Evolutionary conservation across 1,140 invertebrate species (phyloP), one percentile per base, ranked within the genome.

Genomic region (Eurosta solidaginis): DNA sequence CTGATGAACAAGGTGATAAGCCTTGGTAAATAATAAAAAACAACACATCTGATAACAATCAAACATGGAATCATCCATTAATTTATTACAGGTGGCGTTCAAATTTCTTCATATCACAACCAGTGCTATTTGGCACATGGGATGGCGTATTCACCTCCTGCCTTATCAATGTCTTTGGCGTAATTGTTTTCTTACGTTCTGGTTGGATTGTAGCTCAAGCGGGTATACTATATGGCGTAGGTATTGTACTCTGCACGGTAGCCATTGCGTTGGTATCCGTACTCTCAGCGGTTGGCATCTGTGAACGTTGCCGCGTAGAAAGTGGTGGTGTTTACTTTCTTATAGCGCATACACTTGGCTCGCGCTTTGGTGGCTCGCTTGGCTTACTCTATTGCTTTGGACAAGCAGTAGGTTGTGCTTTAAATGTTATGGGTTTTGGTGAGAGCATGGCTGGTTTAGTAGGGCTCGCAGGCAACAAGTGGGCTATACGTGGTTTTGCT

Each of bases 121-220:
- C 96, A 59, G 95, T 98, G 63, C 90, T 98, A 25, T 98, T 98
- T 91, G 97, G 97, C 17, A 97, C 96, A 2, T 98, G 97, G 96
- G 97, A 98, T 90, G 97, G 97, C 80, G 97, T 99, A 22, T 88
- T 88, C 74, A 88, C 86, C 42, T 94, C 94, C 45, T 96, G 95
- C 84, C 92, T 99, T 83, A 97, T 98, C 83, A 98, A 99, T 88
- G 96, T 98, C 40, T 97, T 99, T 90, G 96, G 97, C 82, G 96
- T 98, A 1, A 97, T 99, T 87, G 96, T 98, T 78, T 98, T 99
- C 89, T 90, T 99, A 36, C 90, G 97, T 83, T 96, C 96, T 80
- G 97, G 97, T 78, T 98, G 97, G 97, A 96, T 99, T 85, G 97
- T 99, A 4, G 96, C 94, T 40, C 95, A 98, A 90, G 96, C 96